These are phyloP conservation scores for Neotoxoptera formosana DNA, from an alignment of 1,140 invertebrate species.

Conservation along the genomic window DNA sequence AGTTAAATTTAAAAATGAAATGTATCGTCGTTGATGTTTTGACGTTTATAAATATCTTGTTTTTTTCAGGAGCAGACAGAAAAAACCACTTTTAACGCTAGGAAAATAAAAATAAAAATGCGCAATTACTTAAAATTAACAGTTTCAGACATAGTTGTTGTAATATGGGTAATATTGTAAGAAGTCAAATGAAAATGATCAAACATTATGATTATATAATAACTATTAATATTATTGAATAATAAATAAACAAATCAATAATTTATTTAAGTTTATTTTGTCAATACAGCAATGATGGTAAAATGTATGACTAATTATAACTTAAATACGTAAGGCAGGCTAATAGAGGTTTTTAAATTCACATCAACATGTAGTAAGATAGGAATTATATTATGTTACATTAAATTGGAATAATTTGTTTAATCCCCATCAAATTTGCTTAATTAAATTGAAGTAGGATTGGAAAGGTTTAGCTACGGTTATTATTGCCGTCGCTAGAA, in stretches of 20 bases:
- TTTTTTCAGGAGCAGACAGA: background rate
- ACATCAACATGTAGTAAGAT: background rate
- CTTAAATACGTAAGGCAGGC: no score
- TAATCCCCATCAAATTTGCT: background rate
- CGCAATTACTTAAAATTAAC: no score
- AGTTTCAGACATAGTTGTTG: no score
- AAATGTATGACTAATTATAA: no score
- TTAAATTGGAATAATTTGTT: background rate
- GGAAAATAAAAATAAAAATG: no score
- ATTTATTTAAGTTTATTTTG: no score
- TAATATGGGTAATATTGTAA: no score
- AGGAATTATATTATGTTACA: background rate
- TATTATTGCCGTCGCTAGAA: background rate
- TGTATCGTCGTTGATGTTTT: background rate
- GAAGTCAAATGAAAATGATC: no score
- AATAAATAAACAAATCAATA: no score
- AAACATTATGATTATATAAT: no score
- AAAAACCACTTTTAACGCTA: background rate
- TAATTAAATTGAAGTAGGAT: background rate
- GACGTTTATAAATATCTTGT: background rate
- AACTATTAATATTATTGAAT: no score
- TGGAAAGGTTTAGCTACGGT: background rate
- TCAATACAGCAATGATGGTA: no score
- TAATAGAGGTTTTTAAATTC: background rate
- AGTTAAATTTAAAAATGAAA: background rate